These are phyloP conservation scores for Wiebesia pumilae DNA, from an alignment of 1,140 invertebrate species.

Conservation along the genomic window DNA sequence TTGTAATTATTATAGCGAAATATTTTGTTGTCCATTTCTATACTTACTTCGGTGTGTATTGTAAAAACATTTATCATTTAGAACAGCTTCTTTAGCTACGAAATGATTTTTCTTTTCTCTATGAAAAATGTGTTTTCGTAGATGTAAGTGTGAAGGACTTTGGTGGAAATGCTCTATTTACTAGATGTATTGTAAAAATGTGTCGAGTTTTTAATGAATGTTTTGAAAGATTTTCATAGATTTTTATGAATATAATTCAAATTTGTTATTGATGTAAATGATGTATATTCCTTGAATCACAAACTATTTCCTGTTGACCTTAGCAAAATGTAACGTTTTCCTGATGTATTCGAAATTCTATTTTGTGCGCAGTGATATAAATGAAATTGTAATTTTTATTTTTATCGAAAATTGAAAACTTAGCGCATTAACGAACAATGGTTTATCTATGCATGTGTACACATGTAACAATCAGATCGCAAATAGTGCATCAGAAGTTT, in stretches of 20 bases:
- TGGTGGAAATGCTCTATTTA: constrained; percentile 15
- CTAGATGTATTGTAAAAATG: background rate
- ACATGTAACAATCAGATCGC: background rate
- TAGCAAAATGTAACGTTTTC: background rate
- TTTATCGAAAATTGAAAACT: constrained; percentile 50
- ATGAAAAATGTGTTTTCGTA: background rate
- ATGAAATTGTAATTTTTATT: background rate
- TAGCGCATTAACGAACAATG: constrained; percentile 11
- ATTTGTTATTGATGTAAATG: background rate
- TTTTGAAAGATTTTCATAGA: constrained; percentile 22
- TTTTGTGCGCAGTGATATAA: background rate
- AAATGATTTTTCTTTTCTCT: background rate
- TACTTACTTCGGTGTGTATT: constrained; percentile 30
- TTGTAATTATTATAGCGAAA: constrained; percentile 35
- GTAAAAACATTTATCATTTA: constrained; percentile 11
- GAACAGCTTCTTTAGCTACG: background rate
- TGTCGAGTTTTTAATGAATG: background rate
- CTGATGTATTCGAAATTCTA: background rate
- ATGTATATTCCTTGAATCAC: background rate
- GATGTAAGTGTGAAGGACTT: constrained; percentile 6
- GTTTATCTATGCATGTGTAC: background rate
- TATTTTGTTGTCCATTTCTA: constrained; percentile 25
- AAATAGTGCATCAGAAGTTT: background rate
- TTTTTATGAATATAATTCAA: background rate
- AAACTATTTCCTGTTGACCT: background rate